Percentiles rank a stretch among this genome's conserved stretches.
Conservation (phyloP, 2,888 invertebrate species). For the Pollenia labialis region DNA sequence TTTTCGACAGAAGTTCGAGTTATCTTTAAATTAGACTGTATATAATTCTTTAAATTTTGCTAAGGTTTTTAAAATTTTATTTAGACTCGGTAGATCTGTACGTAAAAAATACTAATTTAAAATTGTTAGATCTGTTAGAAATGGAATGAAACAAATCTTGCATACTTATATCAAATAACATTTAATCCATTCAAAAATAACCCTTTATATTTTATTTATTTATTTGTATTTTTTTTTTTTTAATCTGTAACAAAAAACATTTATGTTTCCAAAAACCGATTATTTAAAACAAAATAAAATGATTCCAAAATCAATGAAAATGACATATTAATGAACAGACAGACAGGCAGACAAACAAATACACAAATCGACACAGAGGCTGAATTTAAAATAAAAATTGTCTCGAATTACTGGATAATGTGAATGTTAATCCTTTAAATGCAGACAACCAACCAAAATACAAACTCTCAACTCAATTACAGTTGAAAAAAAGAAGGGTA, state of each 20-base stretch:
- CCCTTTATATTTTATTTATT: constrained; percentile 55
- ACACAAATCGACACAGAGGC: constrained; percentile 35
- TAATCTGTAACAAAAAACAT: constrained; percentile 47
- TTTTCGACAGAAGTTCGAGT: too few relatives aligned
- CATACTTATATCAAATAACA: constrained; percentile 57
- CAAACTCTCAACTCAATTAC: constrained; percentile 26
- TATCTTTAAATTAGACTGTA: too few relatives aligned
- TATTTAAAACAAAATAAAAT: constrained; percentile 49
- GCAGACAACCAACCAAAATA: constrained; percentile 39
- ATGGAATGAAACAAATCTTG: not conserved
- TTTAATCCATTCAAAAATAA: constrained; percentile 50
- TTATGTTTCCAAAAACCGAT: constrained; percentile 56
- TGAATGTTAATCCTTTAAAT: constrained; percentile 71
- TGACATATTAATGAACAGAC: constrained; percentile 37
- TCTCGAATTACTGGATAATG: constrained; percentile 70
- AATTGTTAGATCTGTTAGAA: too few relatives aligned
- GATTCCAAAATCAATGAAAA: constrained; percentile 45
- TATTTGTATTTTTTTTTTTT: constrained; percentile 35
- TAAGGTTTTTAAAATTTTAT: too few relatives aligned
- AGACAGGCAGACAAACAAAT: constrained; percentile 16
- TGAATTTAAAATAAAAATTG: constrained; percentile 56
- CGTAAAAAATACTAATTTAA: too few relatives aligned
- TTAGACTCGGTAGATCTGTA: too few relatives aligned
- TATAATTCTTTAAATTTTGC: too few relatives aligned
- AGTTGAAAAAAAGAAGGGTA: constrained; percentile 50